phyloP scores from a whole-genome alignment of 2,888 invertebrate species.

The Trachelus iudaicus region DNA sequence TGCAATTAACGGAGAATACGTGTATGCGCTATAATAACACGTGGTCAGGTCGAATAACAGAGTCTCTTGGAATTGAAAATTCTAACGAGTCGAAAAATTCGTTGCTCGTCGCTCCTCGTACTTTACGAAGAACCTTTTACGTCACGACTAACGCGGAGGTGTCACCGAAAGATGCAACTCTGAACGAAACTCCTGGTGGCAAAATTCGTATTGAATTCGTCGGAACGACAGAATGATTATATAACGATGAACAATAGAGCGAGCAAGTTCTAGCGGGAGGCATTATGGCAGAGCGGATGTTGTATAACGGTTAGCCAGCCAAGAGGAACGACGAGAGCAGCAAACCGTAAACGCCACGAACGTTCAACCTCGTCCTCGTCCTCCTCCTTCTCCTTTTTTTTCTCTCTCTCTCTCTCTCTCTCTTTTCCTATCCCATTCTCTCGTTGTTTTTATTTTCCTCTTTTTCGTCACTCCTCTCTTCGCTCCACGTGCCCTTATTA shows the following conservation, averaged over 20 bases:
- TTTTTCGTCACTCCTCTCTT: conserved; percentile 8
- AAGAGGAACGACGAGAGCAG: conserved; percentile 64
- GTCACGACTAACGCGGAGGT: no score
- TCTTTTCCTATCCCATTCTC: neutral
- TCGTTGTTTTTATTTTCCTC: neutral
- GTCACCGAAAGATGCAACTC: no score
- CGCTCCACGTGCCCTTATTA: conserved; percentile 15
- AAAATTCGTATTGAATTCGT: conserved; percentile 40
- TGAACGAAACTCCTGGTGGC: no score
- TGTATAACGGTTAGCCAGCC: conserved; percentile 66
- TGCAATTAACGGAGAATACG: no score
- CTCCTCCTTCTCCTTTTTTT: conserved; percentile 29
- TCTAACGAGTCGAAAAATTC: no score
- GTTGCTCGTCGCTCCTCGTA: no score
- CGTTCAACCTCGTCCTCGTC: conserved; percentile 44
- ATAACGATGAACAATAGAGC: conserved; percentile 61
- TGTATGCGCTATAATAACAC: no score
- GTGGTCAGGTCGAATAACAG: no score
- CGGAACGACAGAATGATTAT: conserved; percentile 50
- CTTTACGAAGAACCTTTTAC: no score
- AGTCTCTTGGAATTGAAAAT: no score
- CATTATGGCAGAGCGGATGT: conserved; percentile 64
- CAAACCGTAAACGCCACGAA: conserved; percentile 60
- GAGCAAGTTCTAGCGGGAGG: conserved; percentile 40
- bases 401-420: conserved; percentile 23